Conservation (phyloP, 2,113 vertebrate genomes). For the Triplophysa rosa region DNA sequence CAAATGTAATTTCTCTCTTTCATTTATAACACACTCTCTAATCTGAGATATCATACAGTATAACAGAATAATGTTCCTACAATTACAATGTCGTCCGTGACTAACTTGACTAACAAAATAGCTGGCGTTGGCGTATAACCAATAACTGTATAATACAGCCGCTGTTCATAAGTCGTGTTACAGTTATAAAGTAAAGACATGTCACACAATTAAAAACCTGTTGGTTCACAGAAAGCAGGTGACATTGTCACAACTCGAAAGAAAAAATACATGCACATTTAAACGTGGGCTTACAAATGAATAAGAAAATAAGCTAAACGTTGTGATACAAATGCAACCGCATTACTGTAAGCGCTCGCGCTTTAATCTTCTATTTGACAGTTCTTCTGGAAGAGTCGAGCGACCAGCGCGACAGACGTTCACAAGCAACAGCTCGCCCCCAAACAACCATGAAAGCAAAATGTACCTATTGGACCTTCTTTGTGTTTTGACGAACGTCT, state of each 20-base stretch:
- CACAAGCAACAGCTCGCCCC: not conserved
- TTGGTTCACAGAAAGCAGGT: not conserved
- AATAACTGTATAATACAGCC: no score
- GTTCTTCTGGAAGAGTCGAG: slow-evolving; percentile 21
- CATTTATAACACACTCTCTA: no score
- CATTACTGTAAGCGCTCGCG: not conserved
- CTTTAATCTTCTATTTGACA: slow-evolving; percentile 39
- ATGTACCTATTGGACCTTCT: slow-evolving; percentile 73
- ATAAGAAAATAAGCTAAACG: not conserved
- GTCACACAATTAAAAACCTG: not conserved
- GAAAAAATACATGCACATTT: no score
- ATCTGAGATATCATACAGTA: no score
- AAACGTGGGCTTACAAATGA: not conserved
- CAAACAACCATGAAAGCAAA: not conserved
- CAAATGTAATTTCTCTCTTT: not conserved
- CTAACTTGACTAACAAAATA: no score
- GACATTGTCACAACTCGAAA: not conserved
- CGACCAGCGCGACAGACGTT: slow-evolving; percentile 30
- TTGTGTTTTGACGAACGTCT: slow-evolving; percentile 69
- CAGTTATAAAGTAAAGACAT: no score
- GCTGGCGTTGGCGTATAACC: no score
- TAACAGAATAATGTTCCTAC: no score
- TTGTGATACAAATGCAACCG: not conserved
- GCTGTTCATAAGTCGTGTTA: not conserved
- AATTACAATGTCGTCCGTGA: not conserved